Evolutionary conservation across 2,888 invertebrate genomes (phyloP).

Genomic region (Drosophila bunnanda): DNA sequence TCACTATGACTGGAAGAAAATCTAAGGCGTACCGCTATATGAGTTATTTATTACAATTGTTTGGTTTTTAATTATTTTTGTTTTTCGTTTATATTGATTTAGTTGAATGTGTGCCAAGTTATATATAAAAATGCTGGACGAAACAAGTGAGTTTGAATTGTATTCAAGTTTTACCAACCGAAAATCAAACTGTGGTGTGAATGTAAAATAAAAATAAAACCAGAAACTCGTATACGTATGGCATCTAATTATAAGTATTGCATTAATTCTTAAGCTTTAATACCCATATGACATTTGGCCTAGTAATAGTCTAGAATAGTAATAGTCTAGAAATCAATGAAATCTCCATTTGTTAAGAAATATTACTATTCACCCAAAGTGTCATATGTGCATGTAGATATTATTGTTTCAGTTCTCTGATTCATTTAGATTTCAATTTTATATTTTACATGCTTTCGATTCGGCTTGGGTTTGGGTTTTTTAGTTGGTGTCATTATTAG

Average conservation of each 20-base stretch:
- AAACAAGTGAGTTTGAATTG: slow-evolving; percentile 47
- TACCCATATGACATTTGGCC: slow-evolving; percentile 13
- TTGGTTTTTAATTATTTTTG: slow-evolving; percentile 4
- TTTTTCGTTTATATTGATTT: slow-evolving; percentile 1
- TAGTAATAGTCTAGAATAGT: no score
- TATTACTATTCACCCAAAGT: not conserved
- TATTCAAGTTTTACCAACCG: slow-evolving; percentile 9
- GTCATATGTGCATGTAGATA: slow-evolving; percentile 2
- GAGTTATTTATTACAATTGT: slow-evolving; percentile 30
- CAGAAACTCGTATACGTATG: slow-evolving; percentile 1
- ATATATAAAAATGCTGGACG: slow-evolving; percentile 47
- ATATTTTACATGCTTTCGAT: slow-evolving; percentile 55
- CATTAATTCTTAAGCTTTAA: slow-evolving; percentile 1
- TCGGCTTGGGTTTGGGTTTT: slow-evolving; percentile 28
- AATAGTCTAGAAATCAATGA: not conserved
- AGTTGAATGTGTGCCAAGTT: slow-evolving; percentile 61
- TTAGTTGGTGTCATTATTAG: slow-evolving; percentile 29
- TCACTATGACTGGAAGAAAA: slow-evolving; percentile 66
- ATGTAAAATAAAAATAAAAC: not conserved
- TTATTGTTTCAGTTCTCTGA: not conserved
- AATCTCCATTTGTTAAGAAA: no score
- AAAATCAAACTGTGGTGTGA: slow-evolving; percentile 8
- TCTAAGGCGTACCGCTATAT: slow-evolving; percentile 62
- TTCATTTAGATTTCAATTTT: slow-evolving; percentile 14
- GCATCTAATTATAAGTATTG: slow-evolving; percentile 2